Evolutionary conservation across 2,113 vertebrate genomes (phyloP), one percentile per base, ranked within the genome.

Genomic region (Ictidomys tridecemlineatus): DNA sequence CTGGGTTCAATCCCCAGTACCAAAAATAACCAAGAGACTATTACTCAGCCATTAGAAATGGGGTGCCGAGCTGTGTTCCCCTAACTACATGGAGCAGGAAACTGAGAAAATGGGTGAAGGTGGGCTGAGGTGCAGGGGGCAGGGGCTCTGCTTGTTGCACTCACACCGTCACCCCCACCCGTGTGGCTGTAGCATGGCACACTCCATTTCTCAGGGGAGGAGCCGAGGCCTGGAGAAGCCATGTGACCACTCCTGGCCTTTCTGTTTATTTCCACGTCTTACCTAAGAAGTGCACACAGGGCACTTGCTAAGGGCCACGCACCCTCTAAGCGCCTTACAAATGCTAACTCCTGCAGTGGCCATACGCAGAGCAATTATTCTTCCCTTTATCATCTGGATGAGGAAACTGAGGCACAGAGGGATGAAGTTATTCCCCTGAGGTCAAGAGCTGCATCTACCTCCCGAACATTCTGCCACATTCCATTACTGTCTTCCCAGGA

Each of bases 1-100:
- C 56, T 58, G 56, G 56, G 56, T 58, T 58, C 56, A 58, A 58
- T 58, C 20, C 20, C 56, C 20, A 17, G 56, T 24, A 58, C 56
- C 56, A 58, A 56, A 20, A 58, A 58, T 24, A 58, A 58, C 17
- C 18, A 22, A 58, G 18, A 37, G 90, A 77, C 79, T 45, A 92
- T 56, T 20, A 65, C 28, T n/a, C 53, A 18, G 48, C 74, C 48
- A 8, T 53, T 65, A 72, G 77, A 82, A 92, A 80, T 2, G 51
- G 0, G 1, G n/a, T 8, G 1, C 1, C 0, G 1, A 82, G 51
- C 37, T 28, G 39, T 3, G 45, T 0, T 61, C 32, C 39, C 26
- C 28, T 76, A 72, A 48, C 1, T 14, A 32, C 1, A 56, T 0
- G n/a, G 77, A 91, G 17, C 2, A 8, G 39, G 39, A 26, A 61